Conservation (phyloP, 1,140 invertebrate genomes). For the Sminthurinus signatus region DNA sequence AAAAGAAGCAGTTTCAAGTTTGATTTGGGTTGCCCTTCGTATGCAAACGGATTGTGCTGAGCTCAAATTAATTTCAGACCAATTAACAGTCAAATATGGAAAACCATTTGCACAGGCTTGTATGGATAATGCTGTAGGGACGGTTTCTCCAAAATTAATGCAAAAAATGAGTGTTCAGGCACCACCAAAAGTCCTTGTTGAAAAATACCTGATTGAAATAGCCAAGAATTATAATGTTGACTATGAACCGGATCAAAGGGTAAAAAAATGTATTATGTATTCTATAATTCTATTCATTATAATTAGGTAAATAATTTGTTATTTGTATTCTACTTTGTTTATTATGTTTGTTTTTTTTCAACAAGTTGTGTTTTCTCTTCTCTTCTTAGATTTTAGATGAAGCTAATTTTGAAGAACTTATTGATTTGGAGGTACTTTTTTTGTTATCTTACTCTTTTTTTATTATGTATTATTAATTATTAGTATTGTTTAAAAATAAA, state of each 20-base stretch:
- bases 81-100: constrained; percentile 88
- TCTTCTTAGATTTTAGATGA: constrained; percentile 53
- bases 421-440: constrained; percentile 60
- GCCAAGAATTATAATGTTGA: constrained; percentile 88
- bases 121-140: constrained; percentile 65
- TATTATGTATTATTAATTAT: no score
- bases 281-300: no score
- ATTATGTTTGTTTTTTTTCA: neutral
- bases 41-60: constrained; percentile 76
- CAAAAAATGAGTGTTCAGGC: constrained; percentile 93
- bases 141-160: constrained; percentile 90
- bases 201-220: constrained; percentile 94
- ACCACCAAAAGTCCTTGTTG: constrained; percentile 91
- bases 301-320: neutral
- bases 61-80: constrained; percentile 85
- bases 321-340: neutral
- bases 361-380: neutral
- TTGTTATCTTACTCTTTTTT: no score
- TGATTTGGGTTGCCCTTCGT: constrained; percentile 94
- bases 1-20: constrained; percentile 88
- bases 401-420: constrained; percentile 65
- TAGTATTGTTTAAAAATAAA: no score
- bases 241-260: constrained; percentile 86
- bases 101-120: constrained; percentile 84
- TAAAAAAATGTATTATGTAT: constrained; percentile 30